Evolutionary conservation across 2,888 invertebrate genomes (phyloP).

Genomic region (Dasypolia templi): DNA sequence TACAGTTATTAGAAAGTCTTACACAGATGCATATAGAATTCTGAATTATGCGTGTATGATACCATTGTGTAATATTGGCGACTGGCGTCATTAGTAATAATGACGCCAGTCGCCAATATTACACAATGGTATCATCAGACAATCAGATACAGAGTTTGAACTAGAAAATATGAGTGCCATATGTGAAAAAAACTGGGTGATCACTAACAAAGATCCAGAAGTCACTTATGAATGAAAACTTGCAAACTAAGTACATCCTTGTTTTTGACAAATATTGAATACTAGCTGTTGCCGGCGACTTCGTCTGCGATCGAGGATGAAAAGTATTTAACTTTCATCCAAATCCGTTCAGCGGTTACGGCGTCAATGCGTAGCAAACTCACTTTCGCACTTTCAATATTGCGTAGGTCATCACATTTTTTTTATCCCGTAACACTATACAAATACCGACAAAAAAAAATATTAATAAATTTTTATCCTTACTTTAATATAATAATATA

Average conservation of each 20-base stretch:
- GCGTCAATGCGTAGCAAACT: too few species aligned
- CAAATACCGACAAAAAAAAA: background rate
- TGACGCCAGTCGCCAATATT: background rate
- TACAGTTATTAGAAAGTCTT: too few species aligned
- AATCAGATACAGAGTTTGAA: background rate
- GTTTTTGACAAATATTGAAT: background rate
- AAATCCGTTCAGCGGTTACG: too few species aligned
- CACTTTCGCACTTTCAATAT: too few species aligned
- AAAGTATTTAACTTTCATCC: too few species aligned
- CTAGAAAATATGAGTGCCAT: background rate
- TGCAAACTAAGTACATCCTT: background rate
- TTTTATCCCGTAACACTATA: background rate
- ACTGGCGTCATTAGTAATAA: too few species aligned
- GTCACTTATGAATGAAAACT: background rate
- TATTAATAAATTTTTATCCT: background rate
- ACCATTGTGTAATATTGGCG: too few species aligned
- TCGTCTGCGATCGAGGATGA: too few species aligned
- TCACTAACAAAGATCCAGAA: background rate
- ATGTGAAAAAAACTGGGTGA: background rate
- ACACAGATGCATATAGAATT: too few species aligned
- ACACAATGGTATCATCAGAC: background rate
- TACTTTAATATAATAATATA: too few species aligned
- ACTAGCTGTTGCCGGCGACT: too few species aligned
- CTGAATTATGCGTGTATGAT: too few species aligned
- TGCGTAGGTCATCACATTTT: background rate